Base-by-base conservation (phyloP, 1,140 invertebrate genomes). In the Epicauta chinensis region DNA sequence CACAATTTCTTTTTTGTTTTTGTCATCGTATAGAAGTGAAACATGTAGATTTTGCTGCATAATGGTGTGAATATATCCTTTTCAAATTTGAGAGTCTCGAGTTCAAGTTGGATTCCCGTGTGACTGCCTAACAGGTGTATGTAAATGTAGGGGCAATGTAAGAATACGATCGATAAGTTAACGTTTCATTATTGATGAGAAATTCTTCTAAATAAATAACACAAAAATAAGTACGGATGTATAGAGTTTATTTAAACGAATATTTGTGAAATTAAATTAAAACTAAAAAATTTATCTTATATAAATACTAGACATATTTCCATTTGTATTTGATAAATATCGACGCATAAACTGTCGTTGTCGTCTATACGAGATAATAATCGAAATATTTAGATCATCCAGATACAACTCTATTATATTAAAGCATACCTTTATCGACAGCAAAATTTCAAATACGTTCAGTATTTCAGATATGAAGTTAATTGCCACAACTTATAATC, bases 391-490 rank as follows among this genome's bases (percentile, higher is more conserved):
- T 37, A 16, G 45, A 47, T 38, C 23, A 23, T 7, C 23, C 4
- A 23, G 23, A 23, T 23, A 23, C 23, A 5, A 7, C n/a, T n/a
- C 23, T 23, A 23, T 23, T 23, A 23, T 23, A 23, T 23, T 23
- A 23, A 31, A 36, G 39, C 52, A 54, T 54, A 49, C 52, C 52
- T 43, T 30, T 23, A 31, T 16, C 35, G 45, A 46, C 39, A 34
- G 45, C 13, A 44, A 54, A 42, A 54, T 54, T 49, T 49, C 39
- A 49, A 54, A 49, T 42, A 54, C 46, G 45, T 23, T 42, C 40
- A 54, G 52, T 40, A 54, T 54, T 48, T 54, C 52, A 49, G 49
- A 54, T 54, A 54, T 54, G 52, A 44, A 42, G 38, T 42, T 48
- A 41, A 54, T 35, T 42, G 36, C 39, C 13, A 17, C 31, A 15